Evolutionary conservation across 2,113 vertebrate species (phyloP).

Genomic region (Dicaeum eximium): DNA sequence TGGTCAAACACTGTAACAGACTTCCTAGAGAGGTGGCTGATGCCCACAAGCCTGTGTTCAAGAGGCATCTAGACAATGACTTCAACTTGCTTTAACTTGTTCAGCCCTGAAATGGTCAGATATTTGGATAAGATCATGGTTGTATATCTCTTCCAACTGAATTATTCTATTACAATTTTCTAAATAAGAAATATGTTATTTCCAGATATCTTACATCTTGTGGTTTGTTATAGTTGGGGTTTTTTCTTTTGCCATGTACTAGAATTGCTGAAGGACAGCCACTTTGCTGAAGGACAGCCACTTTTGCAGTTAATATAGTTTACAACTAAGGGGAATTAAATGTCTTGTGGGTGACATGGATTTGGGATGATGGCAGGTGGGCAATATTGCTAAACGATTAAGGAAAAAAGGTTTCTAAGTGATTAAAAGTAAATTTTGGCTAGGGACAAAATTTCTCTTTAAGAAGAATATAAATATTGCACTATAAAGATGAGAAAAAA

Average conservation of each 20-base stretch:
- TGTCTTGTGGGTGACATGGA: background rate
- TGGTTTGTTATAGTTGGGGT: background rate
- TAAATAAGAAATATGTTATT: background rate
- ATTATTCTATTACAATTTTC: background rate
- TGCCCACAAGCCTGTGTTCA: background rate
- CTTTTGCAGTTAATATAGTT: background rate
- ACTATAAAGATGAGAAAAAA: background rate
- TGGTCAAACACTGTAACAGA: background rate
- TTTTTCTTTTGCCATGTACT: background rate
- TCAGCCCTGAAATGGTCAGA: background rate
- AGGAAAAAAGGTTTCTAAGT: background rate
- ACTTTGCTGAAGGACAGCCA: background rate
- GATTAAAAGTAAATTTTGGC: background rate
- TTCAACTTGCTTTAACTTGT: background rate
- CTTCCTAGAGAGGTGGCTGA: background rate
- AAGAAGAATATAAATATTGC: background rate
- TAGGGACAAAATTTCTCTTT: background rate
- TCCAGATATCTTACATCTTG: background rate
- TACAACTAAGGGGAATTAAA: background rate
- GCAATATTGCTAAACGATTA: background rate
- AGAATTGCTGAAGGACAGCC: background rate
- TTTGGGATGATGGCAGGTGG: background rate
- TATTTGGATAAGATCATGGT: background rate
- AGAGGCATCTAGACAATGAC: background rate
- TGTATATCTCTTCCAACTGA: background rate